These are phyloP conservation scores for Siniperca scherzeri DNA, from an alignment of 2,797 vertebrate genomes.

Conservation along the genomic window DNA sequence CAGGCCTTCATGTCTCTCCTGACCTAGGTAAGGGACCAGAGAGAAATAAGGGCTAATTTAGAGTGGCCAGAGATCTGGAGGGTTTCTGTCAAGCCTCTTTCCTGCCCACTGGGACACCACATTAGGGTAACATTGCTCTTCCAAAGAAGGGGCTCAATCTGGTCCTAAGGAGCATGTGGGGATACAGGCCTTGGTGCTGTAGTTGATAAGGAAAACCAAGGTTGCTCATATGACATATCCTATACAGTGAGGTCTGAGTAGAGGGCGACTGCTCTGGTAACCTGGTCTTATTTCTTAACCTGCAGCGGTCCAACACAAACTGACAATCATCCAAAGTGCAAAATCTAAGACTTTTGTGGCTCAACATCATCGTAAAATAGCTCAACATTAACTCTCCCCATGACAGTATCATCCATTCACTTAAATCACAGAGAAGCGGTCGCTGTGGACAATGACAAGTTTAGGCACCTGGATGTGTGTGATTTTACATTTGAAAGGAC, in stretches of 20 bases:
- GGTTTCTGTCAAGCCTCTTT: constrained; percentile 54
- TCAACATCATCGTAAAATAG: constrained; percentile 70
- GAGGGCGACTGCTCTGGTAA: constrained; percentile 39
- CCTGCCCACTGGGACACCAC: constrained; percentile 41
- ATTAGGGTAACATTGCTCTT: constrained; percentile 37
- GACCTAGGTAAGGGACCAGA: constrained; percentile 66
- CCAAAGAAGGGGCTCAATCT: constrained; percentile 45
- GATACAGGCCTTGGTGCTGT: constrained; percentile 47
- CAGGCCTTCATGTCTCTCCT: constrained; percentile 69
- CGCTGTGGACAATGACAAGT: constrained; percentile 72
- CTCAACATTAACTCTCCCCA: constrained; percentile 64
- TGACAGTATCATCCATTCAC: constrained; percentile 69
- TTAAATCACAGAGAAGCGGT: constrained; percentile 79
- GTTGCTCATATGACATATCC: constrained; percentile 42
- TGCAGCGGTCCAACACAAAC: constrained; percentile 67
- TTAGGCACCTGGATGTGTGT: constrained; percentile 79
- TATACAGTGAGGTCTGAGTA: constrained; percentile 27
- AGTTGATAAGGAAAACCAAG: constrained; percentile 40
- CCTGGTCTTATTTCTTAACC: constrained; percentile 50
- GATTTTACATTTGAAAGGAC: constrained; percentile 54
- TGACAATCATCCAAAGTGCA: constrained; percentile 78
- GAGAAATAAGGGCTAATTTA: constrained; percentile 72
- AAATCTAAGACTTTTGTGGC: constrained; percentile 78
- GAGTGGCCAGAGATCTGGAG: constrained; percentile 60
- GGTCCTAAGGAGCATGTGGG: constrained; percentile 60